phyloP scores from a whole-genome alignment of 2,113 vertebrate species.

The Diphyllodes magnificus region DNA sequence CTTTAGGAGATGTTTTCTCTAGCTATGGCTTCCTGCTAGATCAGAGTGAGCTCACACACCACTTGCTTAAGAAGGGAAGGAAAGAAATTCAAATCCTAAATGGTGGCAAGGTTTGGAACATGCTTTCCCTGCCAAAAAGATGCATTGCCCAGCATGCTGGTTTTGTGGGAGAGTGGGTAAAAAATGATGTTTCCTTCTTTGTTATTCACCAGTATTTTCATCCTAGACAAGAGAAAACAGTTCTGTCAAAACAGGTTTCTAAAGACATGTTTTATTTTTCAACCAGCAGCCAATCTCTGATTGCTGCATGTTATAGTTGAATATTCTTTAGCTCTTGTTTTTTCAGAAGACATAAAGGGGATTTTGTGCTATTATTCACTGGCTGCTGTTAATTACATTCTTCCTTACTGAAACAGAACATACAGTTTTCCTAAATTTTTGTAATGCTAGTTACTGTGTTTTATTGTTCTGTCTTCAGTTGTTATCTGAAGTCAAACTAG shows the following conservation, averaged over 20 bases:
- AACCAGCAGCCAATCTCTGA: neutral
- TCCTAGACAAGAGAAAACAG: neutral
- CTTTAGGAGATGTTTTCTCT: neutral
- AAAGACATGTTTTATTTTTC: neutral
- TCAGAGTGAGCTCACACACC: neutral
- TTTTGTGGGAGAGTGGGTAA: neutral
- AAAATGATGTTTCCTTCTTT: neutral
- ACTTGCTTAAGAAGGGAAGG: neutral
- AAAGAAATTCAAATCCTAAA: neutral
- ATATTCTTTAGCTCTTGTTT: neutral
- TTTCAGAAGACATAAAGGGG: neutral
- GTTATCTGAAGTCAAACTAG: neutral
- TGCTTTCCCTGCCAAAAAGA: neutral
- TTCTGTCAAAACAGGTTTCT: neutral
- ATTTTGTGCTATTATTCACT: neutral
- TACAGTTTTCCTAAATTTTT: neutral
- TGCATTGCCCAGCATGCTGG: neutral
- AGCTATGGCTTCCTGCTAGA: neutral
- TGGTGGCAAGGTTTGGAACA: neutral
- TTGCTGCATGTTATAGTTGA: neutral
- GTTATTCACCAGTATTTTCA: neutral
- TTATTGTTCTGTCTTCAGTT: neutral
- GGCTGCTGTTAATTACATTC: neutral
- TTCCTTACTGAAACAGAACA: neutral
- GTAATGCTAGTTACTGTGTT: neutral